Evolutionary conservation across 2,113 vertebrate genomes (phyloP), one percentile per base, ranked within the genome.

Genomic region (Cyanoramphus novaezelandiae): DNA sequence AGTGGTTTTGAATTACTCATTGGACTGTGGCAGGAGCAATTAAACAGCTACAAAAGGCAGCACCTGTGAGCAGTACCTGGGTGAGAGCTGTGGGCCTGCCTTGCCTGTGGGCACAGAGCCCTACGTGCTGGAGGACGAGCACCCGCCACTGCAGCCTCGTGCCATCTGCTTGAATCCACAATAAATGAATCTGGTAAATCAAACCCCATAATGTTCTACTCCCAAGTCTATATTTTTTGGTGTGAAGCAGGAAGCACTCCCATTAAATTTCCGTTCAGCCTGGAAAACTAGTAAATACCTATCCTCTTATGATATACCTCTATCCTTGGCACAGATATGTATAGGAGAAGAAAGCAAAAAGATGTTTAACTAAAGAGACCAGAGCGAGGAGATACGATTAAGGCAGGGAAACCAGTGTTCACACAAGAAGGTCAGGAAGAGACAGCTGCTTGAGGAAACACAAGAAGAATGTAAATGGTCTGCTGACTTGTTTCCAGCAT

Each of bases 111-210:
- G 29, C 44, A 31, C 21, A 20, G 33, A 52, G 67, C 25, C 47
- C 37, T 3, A 2, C 2, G 31, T 0, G 0, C 57, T 29, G 44
- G 17, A 59, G 17, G 55, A 16, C 3, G 4, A 35, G 47, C 11
- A 43, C 12, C 8, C 0, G 0, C 23, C 5, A 0, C 23, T 60
- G 64, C 86, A 63, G 28, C 21, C 11, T 82, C 24, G 13, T 23
- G 28, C 46, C 68, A 33, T 47, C 71, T 77, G 77, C 81, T 46
- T 31, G 62, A n/a, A 65, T 43, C 28, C 52, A 10, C 18, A 27
- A 60, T 5, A 90, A 57, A 89, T 3, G 0, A 44, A 43, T n/a
- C 39, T 81, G 82, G 44, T 78, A 84, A 76, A 84, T 60, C 81
- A 92, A n/a, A 39, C 6, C 25, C 43, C 23, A 33, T 64, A 37